Evolutionary conservation across 2,113 vertebrate genomes (phyloP).

Genomic region (Motacilla tschutschensis): DNA sequence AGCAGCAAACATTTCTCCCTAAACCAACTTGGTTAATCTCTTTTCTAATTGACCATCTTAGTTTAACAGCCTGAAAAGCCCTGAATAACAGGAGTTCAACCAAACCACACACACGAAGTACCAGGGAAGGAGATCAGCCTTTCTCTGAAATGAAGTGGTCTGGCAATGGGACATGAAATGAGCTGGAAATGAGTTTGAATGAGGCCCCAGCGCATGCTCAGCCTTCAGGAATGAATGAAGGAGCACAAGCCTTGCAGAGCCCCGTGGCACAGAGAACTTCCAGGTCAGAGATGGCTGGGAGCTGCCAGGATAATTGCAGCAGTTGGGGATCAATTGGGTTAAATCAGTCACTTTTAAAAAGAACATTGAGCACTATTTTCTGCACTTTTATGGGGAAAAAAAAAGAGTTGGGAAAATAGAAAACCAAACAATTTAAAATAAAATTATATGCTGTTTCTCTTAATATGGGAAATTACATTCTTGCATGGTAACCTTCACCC

Average conservation of each 20-base stretch:
- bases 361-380: not conserved
- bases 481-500: not conserved
- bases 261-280: rapidly evolving
- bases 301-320: not conserved
- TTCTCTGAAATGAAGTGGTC: not conserved
- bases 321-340: not conserved
- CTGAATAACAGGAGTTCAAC: not conserved
- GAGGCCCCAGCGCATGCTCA: not conserved
- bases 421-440: not conserved
- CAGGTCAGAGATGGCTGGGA: not conserved
- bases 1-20: not conserved
- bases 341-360: not conserved
- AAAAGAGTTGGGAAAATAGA: not conserved
- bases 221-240: not conserved
- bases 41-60: not conserved
- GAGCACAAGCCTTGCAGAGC: rapidly evolving
- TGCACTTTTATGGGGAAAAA: not conserved
- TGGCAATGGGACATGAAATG: not conserved
- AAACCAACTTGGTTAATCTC: not conserved
- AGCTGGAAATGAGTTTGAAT: not conserved
- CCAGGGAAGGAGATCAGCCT: not conserved
- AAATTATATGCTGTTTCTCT: not conserved
- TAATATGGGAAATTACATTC: not conserved
- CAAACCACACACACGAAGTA: not conserved
- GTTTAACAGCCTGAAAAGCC: not conserved